These are phyloP conservation scores for Musca vetustissima DNA, from an alignment of 1,140 invertebrate species.

Conservation along the genomic window DNA sequence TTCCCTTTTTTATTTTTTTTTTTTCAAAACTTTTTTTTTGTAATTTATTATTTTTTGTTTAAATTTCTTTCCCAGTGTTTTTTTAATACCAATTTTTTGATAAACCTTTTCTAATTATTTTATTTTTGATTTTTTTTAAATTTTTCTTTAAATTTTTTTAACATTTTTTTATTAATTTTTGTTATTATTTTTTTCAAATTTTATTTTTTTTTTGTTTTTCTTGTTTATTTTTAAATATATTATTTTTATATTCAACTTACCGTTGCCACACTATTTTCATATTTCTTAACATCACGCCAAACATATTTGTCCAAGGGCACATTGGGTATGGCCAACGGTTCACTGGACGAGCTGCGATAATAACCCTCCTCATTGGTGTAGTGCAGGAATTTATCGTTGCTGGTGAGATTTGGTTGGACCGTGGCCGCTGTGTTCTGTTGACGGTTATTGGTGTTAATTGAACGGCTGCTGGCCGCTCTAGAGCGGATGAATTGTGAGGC, in stretches of 20 bases:
- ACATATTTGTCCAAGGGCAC: slow-evolving; percentile 64
- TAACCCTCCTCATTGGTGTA: slow-evolving; percentile 47
- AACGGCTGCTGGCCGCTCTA: slow-evolving; percentile 19
- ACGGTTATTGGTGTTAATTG: slow-evolving; percentile 36
- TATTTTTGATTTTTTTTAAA: no score
- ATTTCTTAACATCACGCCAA: slow-evolving; percentile 65
- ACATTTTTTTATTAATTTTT: no score
- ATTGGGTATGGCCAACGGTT: slow-evolving; percentile 59
- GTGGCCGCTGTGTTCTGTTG: slow-evolving; percentile 41
- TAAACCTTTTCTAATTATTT: no score
- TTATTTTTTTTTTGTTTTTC: no score
- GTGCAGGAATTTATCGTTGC: slow-evolving; percentile 43
- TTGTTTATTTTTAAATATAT: neutral
- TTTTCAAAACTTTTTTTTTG: no score
- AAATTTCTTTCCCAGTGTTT: no score
- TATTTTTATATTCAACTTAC: slow-evolving; percentile 56
- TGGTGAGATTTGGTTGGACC: slow-evolving; percentile 35
- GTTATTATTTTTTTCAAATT: no score
- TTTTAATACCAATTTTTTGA: no score
- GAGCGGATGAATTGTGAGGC: slow-evolving; percentile 38
- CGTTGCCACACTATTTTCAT: slow-evolving; percentile 62
- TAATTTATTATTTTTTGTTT: no score
- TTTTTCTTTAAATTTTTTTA: no score
- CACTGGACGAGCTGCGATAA: slow-evolving; percentile 56
- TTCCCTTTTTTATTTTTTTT: no score